Base-by-base conservation (phyloP, 2,888 invertebrate species). In the Agrotis puta region DNA sequence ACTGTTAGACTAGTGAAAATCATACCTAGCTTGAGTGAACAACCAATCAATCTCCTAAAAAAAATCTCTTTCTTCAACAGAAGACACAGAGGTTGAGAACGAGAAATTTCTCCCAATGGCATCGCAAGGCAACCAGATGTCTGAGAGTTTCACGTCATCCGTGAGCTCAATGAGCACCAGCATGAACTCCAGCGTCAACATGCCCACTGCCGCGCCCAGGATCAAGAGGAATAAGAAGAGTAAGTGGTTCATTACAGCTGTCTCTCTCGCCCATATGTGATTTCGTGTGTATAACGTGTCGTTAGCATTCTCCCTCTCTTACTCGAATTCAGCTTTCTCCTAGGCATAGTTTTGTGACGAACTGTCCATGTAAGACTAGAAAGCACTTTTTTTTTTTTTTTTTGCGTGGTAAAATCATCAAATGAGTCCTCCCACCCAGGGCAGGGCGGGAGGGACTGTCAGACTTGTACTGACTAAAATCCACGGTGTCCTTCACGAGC, bases 91-190 rank as follows among this genome's bases (percentile, higher is more conserved):
- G 73, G 96, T 97, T 83, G 98, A 98, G 62, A 97, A 97, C 78
- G 97, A 97, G 22, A 97, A 96, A 85, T 98, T 96, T 84, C 93
- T 92, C n/a, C 96, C 98, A 81, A 95, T 97, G 88, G 97, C 97
- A 59, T 96, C 97, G 92, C 94, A 93, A 48, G 91, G 93, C 48
- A 94, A 95, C 77, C 92, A 91, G 20, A 96, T 97, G 94, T 94
- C 96, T 0, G 97, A 97, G 81, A 97, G 97, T 77, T 94, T 96
- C 59, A 91, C 96, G 0, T 97, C 97, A 0, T 97, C 97, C 5
- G 96, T 97, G 13, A 97, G 97, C 79, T 97, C 97, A 16, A 97
- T 98, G 97, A 97, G 97, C 77, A 96, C 97, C 14, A 98, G 98
- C 81, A 96, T 97, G 89, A 97, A 96, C 9, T 97, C 97, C 1